Evolutionary conservation across 2,797 vertebrate species (phyloP), one percentile per base, ranked within the genome.

Genomic region (Percopsis omiscomaycus): DNA sequence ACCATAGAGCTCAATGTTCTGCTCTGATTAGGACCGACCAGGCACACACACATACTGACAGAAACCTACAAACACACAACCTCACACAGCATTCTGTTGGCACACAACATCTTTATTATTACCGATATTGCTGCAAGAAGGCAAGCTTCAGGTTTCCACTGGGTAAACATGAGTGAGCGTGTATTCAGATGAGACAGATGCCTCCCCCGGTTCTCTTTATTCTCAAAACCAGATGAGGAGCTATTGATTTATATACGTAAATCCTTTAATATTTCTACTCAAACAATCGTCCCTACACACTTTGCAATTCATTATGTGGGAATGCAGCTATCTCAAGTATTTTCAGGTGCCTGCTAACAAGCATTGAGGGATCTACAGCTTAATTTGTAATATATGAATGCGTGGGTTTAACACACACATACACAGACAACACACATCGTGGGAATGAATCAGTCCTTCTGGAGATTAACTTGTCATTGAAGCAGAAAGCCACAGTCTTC

Each of bases 21-120:
- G 75, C 66, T 46, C 76, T 84, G 87, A 91, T 88, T 90, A 88
- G 83, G 78, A 80, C 65, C 79, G 73, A 78, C 72, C 58, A 69
- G 73, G 79, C n/a, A 47, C 28, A 32, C 51, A 30, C 42, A 15
- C 27, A 15, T 3, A 10, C 50, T 13, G 49, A 54, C 16, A 16
- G 48, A 37, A 29, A 27, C 58, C 61, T 8, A 64, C 6, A 53
- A 14, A 52, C 51, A 42, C 48, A 56, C 51, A 30, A 11, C 10
- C 44, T 32, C 46, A 29, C 56, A 42, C 49, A 15, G n/a, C 10
- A 22, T 8, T 14, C 48, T 3, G 22, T 30, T 32, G 13, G 62
- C 53, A 28, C 63, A 51, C 27, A 44, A 16, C 30, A 64, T 42
- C 49, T 55, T 55, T 15, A 29, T 57, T 51, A 55, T 69, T 49